These are phyloP conservation scores for Eulemur albifrons DNA, from an alignment of 2,797 vertebrate species.

Conservation along the genomic window DNA sequence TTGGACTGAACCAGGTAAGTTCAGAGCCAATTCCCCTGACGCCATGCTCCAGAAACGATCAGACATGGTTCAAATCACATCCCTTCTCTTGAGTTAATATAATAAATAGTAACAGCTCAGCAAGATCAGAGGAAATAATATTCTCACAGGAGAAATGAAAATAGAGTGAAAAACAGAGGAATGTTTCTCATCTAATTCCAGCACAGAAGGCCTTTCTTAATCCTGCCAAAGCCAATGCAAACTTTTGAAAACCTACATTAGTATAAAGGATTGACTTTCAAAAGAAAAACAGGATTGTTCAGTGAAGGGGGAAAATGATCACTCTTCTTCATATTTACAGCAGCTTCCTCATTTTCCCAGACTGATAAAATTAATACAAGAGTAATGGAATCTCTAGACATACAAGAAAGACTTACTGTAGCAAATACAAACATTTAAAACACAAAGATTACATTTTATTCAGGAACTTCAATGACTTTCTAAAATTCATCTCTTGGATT, in stretches of 20 bases:
- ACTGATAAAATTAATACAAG: not conserved
- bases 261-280: conserved; percentile 26
- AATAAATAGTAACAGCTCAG: conserved; percentile 44
- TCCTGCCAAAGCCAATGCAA: conserved; percentile 35
- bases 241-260: conserved; percentile 46
- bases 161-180: not conserved
- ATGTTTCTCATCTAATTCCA: conserved; percentile 20
- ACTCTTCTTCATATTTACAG: not conserved
- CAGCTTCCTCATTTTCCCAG: not conserved
- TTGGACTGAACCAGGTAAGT: conserved; percentile 31
- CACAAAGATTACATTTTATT: conserved; percentile 23
- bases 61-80: conserved; percentile 42
- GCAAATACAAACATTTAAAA: conserved; percentile 36
- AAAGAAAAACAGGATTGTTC: conserved; percentile 51
- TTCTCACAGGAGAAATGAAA: conserved; percentile 60
- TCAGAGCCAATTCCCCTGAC: not conserved
- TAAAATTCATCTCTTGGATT: conserved; percentile 14
- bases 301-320: not conserved
- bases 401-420: not conserved
- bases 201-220: conserved; percentile 61
- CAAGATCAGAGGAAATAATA: conserved; percentile 48
- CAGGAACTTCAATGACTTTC: conserved; percentile 34
- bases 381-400: not conserved
- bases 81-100: conserved; percentile 38
- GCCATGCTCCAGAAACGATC: not conserved